Base-by-base conservation (phyloP, 53 echinoderm and acorn worm genomes). In the Echinometra lucunter region DNA sequence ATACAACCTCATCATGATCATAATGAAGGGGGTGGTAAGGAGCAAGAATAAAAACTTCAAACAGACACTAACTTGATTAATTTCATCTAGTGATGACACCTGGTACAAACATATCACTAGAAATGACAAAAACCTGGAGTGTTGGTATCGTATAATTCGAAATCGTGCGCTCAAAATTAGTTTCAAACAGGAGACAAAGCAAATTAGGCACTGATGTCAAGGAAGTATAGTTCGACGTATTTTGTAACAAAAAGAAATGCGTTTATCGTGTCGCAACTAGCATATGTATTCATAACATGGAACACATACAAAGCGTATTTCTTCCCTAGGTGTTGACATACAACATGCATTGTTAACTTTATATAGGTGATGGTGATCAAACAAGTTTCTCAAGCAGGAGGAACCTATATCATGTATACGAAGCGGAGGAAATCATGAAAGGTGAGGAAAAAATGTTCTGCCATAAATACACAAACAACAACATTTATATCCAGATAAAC, bases 1-100 rank as follows among this genome's bases (percentile, higher is more conserved):
- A 85, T 85, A 15, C 12, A 53, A 85, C 47, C 85, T 85, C 85
- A 85, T 85, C 85, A 85, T 45, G 12, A 30, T n/a, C 25, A 49
- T 85, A 85, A 85, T 85, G 85, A 53, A 49, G 37, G 45, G 85
- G 85, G 85, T 47, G 85, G 85, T 28, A 30, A 85, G 81, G 34
- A 81, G 15, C 81, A 44, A 80, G 63, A 19, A 13, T 80, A 40
- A 80, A 1, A 18, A 63, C 44, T 85, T 49, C 25, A 16, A 49
- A 47, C 45, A 47, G 45, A 47, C 85, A 85, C 85, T 28, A 3
- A 85, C 47, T 85, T 85, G 85, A 85, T 85, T 49, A 85, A 85
- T 85, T 28, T 47, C 49, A 85, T 49, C 34, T 45, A 25, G n/a
- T 13, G 10, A 45, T 30, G 85, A 85, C 85, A 85, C 49, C 85